These are phyloP conservation scores for Scolanthus callimorphus DNA, from an alignment of 92 coral and sea anemone genomes.

Conservation along the genomic window DNA sequence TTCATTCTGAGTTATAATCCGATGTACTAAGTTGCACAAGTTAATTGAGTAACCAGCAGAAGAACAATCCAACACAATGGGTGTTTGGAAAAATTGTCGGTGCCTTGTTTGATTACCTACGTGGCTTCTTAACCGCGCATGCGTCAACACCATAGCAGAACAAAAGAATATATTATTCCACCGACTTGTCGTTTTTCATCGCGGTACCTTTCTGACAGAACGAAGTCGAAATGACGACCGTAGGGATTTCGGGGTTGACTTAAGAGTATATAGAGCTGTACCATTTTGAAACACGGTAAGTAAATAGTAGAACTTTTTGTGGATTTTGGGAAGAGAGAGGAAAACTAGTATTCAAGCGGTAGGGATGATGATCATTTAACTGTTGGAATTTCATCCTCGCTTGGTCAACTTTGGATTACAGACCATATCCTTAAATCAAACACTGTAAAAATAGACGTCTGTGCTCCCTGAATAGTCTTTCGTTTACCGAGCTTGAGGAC, in stretches of 20 bases:
- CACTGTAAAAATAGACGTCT: no score
- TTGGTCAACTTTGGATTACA: slow-evolving; percentile 15
- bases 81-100: slow-evolving; percentile 15
- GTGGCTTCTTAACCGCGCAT: slow-evolving; percentile 77
- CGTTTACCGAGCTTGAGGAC: no score
- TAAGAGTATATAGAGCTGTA: no score
- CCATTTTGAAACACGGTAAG: slow-evolving; percentile 2
- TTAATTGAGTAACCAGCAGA: no score
- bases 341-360: neutral
- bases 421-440: slow-evolving; percentile 16
- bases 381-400: slow-evolving; percentile 26
- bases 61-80: neutral
- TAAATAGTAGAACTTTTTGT: no score
- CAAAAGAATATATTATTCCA: slow-evolving; percentile 70
- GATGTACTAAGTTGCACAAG: no score
- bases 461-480: no score
- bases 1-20: no score
- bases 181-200: slow-evolving; percentile 24
- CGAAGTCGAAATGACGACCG: slow-evolving; percentile 43
- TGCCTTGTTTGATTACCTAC: slow-evolving; percentile 71
- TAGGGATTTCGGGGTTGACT: slow-evolving; percentile 3
- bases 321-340: neutral
- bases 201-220: slow-evolving; percentile 42
- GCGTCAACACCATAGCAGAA: slow-evolving; percentile 50
- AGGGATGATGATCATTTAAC: no score